These are phyloP conservation scores for Colossoma macropomum DNA, from an alignment of 2,113 vertebrate species.

Conservation along the genomic window DNA sequence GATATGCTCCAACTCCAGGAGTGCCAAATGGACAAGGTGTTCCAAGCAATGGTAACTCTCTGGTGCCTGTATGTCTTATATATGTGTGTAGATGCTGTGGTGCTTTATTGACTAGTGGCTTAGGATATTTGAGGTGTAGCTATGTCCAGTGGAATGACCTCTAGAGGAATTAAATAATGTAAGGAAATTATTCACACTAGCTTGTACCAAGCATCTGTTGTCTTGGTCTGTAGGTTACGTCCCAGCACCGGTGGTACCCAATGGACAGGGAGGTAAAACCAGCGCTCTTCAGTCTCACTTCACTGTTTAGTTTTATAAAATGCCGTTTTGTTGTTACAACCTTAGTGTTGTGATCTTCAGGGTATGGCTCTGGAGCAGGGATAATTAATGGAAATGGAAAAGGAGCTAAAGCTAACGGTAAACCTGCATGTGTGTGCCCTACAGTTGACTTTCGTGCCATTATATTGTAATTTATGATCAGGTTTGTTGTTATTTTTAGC, in stretches of 20 bases:
- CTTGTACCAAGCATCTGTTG: slow-evolving; percentile 10
- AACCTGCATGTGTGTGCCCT: neutral
- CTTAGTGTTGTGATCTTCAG: neutral
- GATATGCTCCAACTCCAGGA: slow-evolving; percentile 13
- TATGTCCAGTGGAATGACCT: neutral
- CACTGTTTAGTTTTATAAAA: neutral
- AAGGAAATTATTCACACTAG: neutral
- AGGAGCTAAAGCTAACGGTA: slow-evolving; percentile 32
- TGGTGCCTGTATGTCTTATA: neutral
- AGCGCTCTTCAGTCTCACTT: neutral
- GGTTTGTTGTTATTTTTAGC: neutral
- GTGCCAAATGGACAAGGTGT: slow-evolving; percentile 25
- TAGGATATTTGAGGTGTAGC: neutral
- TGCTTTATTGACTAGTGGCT: neutral
- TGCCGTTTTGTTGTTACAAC: no score
- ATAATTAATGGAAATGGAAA: neutral
- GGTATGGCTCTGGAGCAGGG: neutral
- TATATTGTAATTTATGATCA: neutral
- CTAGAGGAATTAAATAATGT: no score
- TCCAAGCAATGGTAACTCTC: slow-evolving; percentile 15
- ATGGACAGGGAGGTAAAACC: slow-evolving; percentile 20
- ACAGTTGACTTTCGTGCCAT: neutral
- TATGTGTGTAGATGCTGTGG: neutral
- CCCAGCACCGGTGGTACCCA: slow-evolving; percentile 19
- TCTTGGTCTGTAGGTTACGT: slow-evolving; percentile 21